Evolutionary conservation across 2,797 vertebrate genomes (phyloP).

Genomic region (Lagorchestes hirsutus): DNA sequence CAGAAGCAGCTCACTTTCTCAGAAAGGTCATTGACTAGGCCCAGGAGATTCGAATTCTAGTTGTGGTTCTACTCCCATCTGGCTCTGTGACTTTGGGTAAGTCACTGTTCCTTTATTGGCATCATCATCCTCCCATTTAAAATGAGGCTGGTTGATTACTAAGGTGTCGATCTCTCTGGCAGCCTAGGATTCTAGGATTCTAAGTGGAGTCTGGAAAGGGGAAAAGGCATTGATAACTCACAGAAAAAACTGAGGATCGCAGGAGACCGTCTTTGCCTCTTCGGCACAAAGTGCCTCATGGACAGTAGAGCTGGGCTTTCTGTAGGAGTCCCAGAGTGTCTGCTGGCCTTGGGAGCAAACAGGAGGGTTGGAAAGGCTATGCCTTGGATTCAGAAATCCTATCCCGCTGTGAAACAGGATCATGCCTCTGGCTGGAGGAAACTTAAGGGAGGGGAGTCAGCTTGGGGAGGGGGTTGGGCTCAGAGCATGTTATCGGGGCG

Average conservation of each 20-base stretch:
- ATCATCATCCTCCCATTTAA: background rate
- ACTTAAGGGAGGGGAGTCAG: constrained; percentile 4
- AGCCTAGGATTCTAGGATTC: background rate
- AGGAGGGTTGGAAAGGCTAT: constrained; percentile 32
- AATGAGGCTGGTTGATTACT: background rate
- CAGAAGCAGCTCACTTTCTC: background rate
- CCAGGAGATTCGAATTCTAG: background rate
- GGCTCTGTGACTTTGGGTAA: background rate
- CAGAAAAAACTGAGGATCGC: constrained; percentile 35
- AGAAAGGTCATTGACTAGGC: background rate
- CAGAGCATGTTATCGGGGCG: background rate
- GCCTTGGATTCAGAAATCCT: constrained; percentile 71
- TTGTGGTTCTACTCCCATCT: background rate
- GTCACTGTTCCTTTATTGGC: background rate
- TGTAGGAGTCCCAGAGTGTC: background rate
- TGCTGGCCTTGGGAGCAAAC: background rate
- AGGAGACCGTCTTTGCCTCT: background rate
- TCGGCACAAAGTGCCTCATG: accelerated
- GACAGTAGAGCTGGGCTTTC: background rate
- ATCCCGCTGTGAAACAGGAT: constrained; percentile 76
- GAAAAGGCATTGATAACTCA: constrained; percentile 57
- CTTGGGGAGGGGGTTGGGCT: background rate
- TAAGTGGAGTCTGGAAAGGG: background rate
- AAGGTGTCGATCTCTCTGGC: background rate
- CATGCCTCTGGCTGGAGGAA: constrained; percentile 7